phyloP scores from a whole-genome alignment of 2,797 vertebrate species.

The Paguma larvata region DNA sequence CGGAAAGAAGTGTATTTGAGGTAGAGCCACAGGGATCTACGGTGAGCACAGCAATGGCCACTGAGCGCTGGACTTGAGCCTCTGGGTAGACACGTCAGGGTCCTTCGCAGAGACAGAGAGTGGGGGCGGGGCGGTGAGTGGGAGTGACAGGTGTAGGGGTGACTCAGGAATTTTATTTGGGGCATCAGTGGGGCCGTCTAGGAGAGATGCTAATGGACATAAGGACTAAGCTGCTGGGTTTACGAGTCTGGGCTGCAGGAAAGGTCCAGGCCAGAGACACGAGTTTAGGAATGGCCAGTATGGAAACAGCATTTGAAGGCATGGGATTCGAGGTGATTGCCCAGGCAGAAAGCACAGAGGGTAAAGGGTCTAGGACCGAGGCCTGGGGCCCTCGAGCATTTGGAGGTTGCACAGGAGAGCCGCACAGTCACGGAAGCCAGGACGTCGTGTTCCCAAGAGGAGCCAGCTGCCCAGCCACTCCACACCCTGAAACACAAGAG shows the following conservation, averaged over 20 bases:
- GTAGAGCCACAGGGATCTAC: not conserved
- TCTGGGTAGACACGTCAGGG: not conserved
- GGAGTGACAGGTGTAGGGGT: not conserved
- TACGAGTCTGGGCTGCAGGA: not conserved
- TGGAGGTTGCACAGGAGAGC: not conserved
- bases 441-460: not conserved
- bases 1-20: not conserved
- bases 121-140: fast-evolving
- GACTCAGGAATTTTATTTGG: not conserved
- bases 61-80: not conserved
- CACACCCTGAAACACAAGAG: not conserved
- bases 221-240: not conserved
- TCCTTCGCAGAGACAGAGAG: not conserved
- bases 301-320: not conserved
- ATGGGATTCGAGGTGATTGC: not conserved
- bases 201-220: not conserved
- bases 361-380: not conserved
- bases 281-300: no score
- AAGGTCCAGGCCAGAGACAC: not conserved
- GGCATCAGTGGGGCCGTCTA: not conserved
- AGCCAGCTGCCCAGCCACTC: not conserved
- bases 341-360: not conserved
- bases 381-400: not conserved
- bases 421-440: not conserved
- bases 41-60: not conserved